A percentile compares a stretch with the other conserved stretches of the same genome.
These are phyloP conservation scores for Mungos mungo DNA, from an alignment of 2,113 vertebrate species.

Conservation along the genomic window DNA sequence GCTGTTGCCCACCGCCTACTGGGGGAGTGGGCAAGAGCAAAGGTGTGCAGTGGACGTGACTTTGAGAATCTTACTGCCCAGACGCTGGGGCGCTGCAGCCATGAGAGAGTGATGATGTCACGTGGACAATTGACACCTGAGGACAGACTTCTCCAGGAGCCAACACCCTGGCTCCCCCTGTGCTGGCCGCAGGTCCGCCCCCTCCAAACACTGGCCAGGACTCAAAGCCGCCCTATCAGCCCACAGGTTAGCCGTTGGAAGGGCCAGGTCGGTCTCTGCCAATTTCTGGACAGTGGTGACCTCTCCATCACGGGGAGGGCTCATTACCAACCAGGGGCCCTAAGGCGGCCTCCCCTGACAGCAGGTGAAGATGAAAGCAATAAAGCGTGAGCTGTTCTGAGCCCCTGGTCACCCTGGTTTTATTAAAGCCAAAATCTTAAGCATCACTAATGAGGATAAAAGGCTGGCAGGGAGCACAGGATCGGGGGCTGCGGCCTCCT, in stretches of 20 bases:
- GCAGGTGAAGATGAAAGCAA: conserved; percentile 22
- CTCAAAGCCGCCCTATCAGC: background rate
- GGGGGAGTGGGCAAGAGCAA: background rate
- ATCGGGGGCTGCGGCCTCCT: background rate
- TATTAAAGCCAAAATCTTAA: conserved; percentile 50
- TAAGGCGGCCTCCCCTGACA: background rate
- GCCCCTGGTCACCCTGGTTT: conserved; percentile 28
- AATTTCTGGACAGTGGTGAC: background rate
- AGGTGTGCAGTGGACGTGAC: background rate
- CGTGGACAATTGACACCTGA: background rate
- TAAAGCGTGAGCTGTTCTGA: background rate
- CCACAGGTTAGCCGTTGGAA: background rate
- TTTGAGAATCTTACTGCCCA: background rate
- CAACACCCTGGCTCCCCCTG: background rate
- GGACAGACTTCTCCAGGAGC: background rate
- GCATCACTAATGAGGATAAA: conserved; percentile 15
- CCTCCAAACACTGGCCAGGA: background rate
- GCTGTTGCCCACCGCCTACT: background rate
- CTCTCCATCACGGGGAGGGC: background rate
- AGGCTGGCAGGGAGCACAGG: background rate
- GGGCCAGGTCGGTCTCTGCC: background rate
- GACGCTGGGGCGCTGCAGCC: background rate
- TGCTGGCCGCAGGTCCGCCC: background rate
- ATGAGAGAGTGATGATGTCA: rapidly evolving
- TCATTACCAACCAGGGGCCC: conserved; percentile 22